Base-by-base conservation (phyloP, 2,797 vertebrate genomes). In the Falco cherrug region DNA sequence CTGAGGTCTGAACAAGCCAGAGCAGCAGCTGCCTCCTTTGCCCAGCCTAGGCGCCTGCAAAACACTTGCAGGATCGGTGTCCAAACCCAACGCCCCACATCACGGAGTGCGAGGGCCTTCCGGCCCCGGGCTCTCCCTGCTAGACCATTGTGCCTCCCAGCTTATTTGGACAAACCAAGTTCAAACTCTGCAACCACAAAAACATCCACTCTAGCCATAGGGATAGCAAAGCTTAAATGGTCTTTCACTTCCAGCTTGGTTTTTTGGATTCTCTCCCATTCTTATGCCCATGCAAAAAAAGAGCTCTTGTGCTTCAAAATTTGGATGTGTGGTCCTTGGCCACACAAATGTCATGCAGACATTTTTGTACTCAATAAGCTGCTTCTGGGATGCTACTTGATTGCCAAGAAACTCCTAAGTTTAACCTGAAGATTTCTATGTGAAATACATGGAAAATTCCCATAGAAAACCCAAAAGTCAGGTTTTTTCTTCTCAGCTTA, bases 31-130 rank as follows among this genome's bases (percentile, higher is more conserved):
- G 59, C 6, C 25, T 71, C 41, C 64, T 64, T 48, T 10, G 5
- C 65, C 31, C 11, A 22, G 17, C 19, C 26, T 5, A 29, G 16
- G 48, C 1, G 4, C 33, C 69, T 19, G 14, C 3, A 2, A 18
- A 78, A 61, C 28, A 9, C 20, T 10, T 16, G 24, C 45, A 35
- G 51, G 20, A 41, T 53, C n/a, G 11, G 22, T 35, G n/a, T 45
- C 14, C 48, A 37, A 59, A 39, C 5, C 1, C 69, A 60, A 11
- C 0, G 1, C 31, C 35, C 8, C 14, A 24, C 1, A 0, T 24
- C 17, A n/a, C 28, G 3, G 29, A 45, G 8, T 39, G 31, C 2
- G 2, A 37, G 5, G 33, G 11, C 47, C 24, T 39, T 83, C 45
- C 50, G 28, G 50, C 22, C 51, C 70, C 2, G 3, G 24, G 39